These are phyloP conservation scores for Prenolepis imparis DNA, from an alignment of 2,888 invertebrate species.

Conservation along the genomic window DNA sequence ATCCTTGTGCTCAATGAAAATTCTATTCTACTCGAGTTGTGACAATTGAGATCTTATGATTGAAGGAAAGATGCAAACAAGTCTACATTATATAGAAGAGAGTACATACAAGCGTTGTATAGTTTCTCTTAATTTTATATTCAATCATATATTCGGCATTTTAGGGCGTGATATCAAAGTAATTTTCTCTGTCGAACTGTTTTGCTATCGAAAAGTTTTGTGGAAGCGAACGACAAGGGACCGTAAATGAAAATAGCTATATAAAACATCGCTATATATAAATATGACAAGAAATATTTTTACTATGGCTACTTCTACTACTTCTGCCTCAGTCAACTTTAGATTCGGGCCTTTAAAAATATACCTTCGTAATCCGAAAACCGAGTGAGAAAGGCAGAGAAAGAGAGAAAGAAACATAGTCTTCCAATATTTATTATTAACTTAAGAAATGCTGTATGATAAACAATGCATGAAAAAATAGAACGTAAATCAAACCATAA, in stretches of 20 bases:
- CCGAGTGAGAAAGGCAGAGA: background rate
- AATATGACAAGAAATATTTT: constrained; percentile 51
- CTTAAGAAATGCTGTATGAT: background rate
- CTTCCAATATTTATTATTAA: background rate
- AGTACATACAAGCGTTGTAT: background rate
- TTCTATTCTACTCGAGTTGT: constrained; percentile 32
- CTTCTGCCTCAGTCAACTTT: constrained; percentile 42
- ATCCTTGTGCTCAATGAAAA: constrained; percentile 41
- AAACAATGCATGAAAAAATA: background rate
- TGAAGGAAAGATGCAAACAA: constrained; percentile 6
- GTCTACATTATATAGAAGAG: background rate
- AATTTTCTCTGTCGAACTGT: constrained; percentile 10
- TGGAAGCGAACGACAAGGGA: constrained; percentile 23
- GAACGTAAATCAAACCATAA: background rate
- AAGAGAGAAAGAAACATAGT: background rate
- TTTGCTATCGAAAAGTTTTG: constrained; percentile 42
- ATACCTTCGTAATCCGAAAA: constrained; percentile 10
- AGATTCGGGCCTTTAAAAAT: constrained; percentile 14
- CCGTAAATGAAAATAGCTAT: constrained; percentile 45
- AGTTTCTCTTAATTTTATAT: background rate
- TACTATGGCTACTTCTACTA: too few relatives aligned
- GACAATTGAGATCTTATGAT: constrained; percentile 29
- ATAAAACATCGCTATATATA: constrained; percentile 58
- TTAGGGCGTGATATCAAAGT: background rate
- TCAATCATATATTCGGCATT: background rate